Base-by-base conservation (phyloP, 1,140 invertebrate genomes). In the Amphibalanus amphitrite region DNA sequence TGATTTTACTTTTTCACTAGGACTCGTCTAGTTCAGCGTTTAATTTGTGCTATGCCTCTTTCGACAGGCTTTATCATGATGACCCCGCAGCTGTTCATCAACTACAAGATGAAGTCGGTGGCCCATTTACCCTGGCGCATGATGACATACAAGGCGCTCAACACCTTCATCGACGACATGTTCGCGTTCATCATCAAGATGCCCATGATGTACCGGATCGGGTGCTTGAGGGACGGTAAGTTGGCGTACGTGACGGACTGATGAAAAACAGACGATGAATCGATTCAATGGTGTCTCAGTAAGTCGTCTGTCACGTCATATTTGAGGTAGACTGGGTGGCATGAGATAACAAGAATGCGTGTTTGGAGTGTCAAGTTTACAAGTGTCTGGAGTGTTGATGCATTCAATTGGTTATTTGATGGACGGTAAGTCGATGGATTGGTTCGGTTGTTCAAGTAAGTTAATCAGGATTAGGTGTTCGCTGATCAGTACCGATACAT, bases 111-210 rank as follows among this genome's bases (percentile, higher is more conserved):
- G 68, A 98, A 99, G 79, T 98, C 95, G 28, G 96, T 99, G 0
- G 97, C 97, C 17, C 97, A 99, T 84, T 83, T 99, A 73, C 97
- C 97, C 3, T 99, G 97, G 96, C 85, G 97, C 71, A 99, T 98
- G 96, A 88, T 99, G 86, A 96, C 95, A 23, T 99, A 99, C 79
- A 99, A 99, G 85, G 98, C 97, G 79, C 85, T 99, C n/a, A 99
- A 99, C 80, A 99, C 97, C 3, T 99, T 99, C 79, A 98, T 99
- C 78, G 97, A 99, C 83, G 97, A 99, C 82, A 95, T 99, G 75
- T 99, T 99, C 85, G 97, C 97, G 72, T 99, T 99, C 85, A 93
- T 99, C 71, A 98, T 99, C 74, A 97, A 97, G 83, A 99, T 98
- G 96, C 97, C 97, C 59, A 98, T 92, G 0, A 89, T 99, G 85